Percentiles rank a stretch among this genome's conserved stretches.
Conservation (phyloP, 2,113 vertebrate species). For the Dunckerocampus dactyliophorus region DNA sequence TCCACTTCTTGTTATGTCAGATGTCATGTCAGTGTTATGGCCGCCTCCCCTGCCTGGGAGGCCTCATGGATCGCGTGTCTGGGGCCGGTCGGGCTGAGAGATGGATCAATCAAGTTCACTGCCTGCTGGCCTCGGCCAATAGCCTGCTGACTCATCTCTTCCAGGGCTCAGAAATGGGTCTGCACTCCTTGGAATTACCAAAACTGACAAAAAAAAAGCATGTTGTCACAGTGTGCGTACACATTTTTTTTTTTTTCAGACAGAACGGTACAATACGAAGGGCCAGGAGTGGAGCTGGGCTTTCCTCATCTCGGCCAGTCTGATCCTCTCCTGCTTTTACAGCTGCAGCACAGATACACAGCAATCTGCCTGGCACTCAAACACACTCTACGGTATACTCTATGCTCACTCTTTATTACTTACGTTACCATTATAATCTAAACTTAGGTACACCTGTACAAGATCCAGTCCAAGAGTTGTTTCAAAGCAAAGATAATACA, state of each 20-base stretch:
- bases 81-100: conserved; percentile 75
- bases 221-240: neutral
- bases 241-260: conserved; percentile 22
- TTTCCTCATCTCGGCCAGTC: conserved; percentile 71
- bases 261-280: conserved; percentile 76
- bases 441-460: neutral
- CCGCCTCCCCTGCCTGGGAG: conserved; percentile 78
- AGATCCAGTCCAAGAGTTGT: neutral
- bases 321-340: conserved; percentile 74
- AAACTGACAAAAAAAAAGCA: too few species aligned
- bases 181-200: too few species aligned
- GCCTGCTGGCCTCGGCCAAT: conserved; percentile 80
- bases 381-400: conserved; percentile 70
- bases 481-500: too few species aligned
- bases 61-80: conserved; percentile 80
- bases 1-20: conserved; percentile 53
- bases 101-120: conserved; percentile 85
- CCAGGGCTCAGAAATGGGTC: conserved; percentile 78
- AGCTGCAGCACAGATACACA: conserved; percentile 76
- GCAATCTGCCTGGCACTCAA: conserved; percentile 76
- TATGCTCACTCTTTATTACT: neutral
- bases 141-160: conserved; percentile 75
- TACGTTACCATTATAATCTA: too few species aligned
- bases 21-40: conserved; percentile 85
- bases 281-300: conserved; percentile 73